phyloP scores from a whole-genome alignment of 2,888 invertebrate species.

The Schrankia costaestrigalis region DNA sequence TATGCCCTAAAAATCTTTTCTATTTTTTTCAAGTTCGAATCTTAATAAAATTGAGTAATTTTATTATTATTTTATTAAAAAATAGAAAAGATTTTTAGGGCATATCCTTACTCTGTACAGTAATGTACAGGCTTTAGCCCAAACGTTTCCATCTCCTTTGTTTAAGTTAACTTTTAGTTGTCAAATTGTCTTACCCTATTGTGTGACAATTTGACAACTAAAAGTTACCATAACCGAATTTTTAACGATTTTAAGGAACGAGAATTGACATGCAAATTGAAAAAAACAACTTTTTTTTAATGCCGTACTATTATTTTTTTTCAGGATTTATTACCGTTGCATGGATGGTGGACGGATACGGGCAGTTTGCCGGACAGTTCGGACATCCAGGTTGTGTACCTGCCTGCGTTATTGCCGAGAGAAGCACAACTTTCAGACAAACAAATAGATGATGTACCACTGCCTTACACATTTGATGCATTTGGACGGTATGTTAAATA shows the following conservation, averaged over 20 bases:
- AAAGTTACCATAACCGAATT: too few species aligned
- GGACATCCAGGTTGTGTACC: slow-evolving; percentile 82
- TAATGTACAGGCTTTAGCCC: too few species aligned
- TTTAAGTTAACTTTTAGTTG: too few species aligned
- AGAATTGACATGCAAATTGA: not conserved
- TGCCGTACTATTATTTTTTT: slow-evolving; percentile 13
- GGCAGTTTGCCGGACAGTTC: slow-evolving; percentile 38
- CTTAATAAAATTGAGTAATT: not conserved
- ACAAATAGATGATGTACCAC: slow-evolving; percentile 58
- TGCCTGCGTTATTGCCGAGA: slow-evolving; percentile 74
- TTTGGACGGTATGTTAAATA: slow-evolving; percentile 77
- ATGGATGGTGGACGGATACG: slow-evolving; percentile 54
- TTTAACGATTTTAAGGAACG: too few species aligned
- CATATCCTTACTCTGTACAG: too few species aligned
- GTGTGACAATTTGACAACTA: too few species aligned
- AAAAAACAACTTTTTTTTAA: not conserved
- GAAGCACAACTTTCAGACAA: slow-evolving; percentile 63
- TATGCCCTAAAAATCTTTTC: too few species aligned
- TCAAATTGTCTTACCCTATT: too few species aligned
- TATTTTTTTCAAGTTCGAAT: too few species aligned
- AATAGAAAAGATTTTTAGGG: too few species aligned
- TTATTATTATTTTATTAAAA: too few species aligned
- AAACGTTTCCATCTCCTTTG: too few species aligned
- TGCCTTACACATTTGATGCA: slow-evolving; percentile 81
- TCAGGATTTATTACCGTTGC: slow-evolving; percentile 53